Evolutionary conservation across 1,140 invertebrate species (phyloP), one percentile per base, ranked within the genome.

Genomic region (Drosophila triauraria): DNA sequence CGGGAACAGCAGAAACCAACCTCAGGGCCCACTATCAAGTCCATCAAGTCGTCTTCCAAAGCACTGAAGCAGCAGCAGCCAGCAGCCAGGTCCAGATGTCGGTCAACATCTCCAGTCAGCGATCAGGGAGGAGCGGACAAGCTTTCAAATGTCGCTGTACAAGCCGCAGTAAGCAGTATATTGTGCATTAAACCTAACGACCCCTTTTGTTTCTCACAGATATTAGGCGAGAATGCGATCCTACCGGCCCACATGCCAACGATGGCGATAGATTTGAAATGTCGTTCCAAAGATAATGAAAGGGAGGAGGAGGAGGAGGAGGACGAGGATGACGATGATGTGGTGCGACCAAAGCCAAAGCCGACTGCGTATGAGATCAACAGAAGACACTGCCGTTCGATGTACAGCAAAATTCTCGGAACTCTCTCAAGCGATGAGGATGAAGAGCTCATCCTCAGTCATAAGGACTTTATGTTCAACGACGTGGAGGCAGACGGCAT

Each of bases 201-300:
- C 15, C 56, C 68, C 63, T 13, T 87, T 87, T 85, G 78, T 54
- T 79, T 79, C 53, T 51, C 69, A 61, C 83, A 85, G 82, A 82
- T 78, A 8, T 10, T 40, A 15, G 20, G 25, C 6, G 53, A 56
- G 9, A 8, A 40, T 23, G 20, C 20, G 1, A n/a, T 40, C 4
- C 17, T 23, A 15, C 3, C 40, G 20, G 65, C 64, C 3, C 69
- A 82, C 42, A 48, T 46, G 58, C 25, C 57, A 25, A 40, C 23
- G 5, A 15, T 10, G 13, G 27, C 75, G 8, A 23, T 71, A 6
- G 40, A 86, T 56, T 75, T 85, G 46, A 38, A 61, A 43, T n/a
- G 27, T 2, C 9, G 8, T n/a, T 10, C 32, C 4, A 5, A 23
- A 23, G 13, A 51, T 32, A 51, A 12, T 6, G 32, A 4, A 4